These are phyloP conservation scores for Calliphora vomitoria DNA, from an alignment of 2,888 invertebrate genomes.

Conservation along the genomic window DNA sequence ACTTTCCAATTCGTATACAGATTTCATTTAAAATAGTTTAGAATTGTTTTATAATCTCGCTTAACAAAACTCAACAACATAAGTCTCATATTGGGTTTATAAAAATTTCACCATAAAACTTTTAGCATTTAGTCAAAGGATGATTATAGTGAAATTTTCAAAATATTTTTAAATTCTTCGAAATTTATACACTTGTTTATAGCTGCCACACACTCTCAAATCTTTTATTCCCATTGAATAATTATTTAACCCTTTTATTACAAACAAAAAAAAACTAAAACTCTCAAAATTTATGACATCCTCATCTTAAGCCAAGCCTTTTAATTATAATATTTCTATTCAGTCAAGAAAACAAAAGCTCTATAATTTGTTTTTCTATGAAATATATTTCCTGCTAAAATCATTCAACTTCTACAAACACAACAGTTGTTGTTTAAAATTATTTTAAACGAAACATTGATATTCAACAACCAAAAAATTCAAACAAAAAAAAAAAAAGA, in stretches of 20 bases:
- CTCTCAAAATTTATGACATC: conserved; percentile 66
- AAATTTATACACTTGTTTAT: conserved; percentile 46
- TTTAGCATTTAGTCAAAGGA: not conserved
- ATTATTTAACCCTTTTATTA: not conserved
- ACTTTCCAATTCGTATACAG: too few species aligned
- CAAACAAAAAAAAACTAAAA: not conserved
- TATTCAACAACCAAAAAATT: conserved; percentile 47
- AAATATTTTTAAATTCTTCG: conserved; percentile 1
- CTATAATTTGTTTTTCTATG: conserved; percentile 73
- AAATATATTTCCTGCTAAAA: conserved; percentile 76
- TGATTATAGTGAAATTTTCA: not conserved
- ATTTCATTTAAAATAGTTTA: too few species aligned
- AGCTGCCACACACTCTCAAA: not conserved
- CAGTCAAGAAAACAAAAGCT: conserved; percentile 58
- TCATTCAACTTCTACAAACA: conserved; percentile 50
- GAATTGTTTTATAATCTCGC: too few species aligned
- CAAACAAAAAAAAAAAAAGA: conserved; percentile 41
- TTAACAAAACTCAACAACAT: too few species aligned
- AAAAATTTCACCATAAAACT: too few species aligned
- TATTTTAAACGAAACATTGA: conserved; percentile 57
- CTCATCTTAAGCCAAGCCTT: conserved; percentile 59
- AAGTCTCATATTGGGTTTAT: too few species aligned
- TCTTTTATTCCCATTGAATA: conserved; percentile 1
- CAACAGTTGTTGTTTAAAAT: conserved; percentile 44
- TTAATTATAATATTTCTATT: conserved; percentile 55